Conservation (phyloP, 2,113 vertebrate species). For the Centropristis striata region DNA sequence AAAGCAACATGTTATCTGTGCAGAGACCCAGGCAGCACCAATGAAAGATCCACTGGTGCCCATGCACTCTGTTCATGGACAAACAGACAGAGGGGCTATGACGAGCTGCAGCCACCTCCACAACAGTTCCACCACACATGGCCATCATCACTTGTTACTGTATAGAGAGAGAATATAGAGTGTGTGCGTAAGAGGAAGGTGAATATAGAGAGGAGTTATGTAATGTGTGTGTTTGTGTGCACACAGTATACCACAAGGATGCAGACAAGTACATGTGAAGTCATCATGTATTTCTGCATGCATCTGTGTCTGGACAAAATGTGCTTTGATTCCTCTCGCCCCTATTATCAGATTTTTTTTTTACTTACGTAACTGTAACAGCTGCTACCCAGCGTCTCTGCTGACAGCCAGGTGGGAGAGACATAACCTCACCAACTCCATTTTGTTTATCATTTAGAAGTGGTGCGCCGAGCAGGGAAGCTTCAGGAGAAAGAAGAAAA, state of each 20-base stretch:
- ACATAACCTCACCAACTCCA: conserved; percentile 15
- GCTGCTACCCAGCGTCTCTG: conserved; percentile 26
- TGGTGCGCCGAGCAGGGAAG: background rate
- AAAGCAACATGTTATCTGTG: background rate
- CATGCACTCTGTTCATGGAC: background rate
- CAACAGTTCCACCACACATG: background rate
- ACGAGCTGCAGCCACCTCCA: background rate
- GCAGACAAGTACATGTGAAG: background rate
- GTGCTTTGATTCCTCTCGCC: background rate
- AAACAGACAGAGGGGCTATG: background rate
- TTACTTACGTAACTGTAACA: background rate
- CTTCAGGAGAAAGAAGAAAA: conserved; percentile 44
- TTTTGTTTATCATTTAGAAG: conserved; percentile 34
- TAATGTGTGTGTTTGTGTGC: background rate
- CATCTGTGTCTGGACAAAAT: background rate
- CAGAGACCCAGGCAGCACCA: too few species aligned
- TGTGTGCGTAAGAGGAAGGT: background rate
- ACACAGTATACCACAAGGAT: background rate
- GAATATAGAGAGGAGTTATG: background rate
- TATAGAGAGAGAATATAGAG: background rate
- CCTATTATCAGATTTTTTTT: background rate
- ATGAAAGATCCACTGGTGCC: background rate
- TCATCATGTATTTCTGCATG: conserved; percentile 5
- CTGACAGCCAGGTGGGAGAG: conserved; percentile 7
- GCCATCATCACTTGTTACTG: background rate